Base-by-base conservation (phyloP, 2,113 vertebrate species). In the Lepus europaeus region DNA sequence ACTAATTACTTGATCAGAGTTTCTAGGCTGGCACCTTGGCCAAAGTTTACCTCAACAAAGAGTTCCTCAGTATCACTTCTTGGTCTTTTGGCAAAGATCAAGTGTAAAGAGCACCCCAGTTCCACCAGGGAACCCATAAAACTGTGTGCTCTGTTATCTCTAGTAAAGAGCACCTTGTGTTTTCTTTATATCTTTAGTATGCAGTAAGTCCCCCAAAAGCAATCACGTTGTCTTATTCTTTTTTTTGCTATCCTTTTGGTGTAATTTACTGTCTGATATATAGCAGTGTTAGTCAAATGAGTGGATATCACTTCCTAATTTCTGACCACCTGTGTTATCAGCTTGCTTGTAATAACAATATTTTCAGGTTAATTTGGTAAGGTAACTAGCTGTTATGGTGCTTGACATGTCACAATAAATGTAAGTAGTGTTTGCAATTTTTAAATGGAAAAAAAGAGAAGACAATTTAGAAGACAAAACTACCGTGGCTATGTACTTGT, bases 401-500 rank as follows among this genome's bases (percentile, higher is more conserved):
- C 45, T 93, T 91, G 33, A 76, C 19, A 81, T 95, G 22, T 72
- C 66, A 72, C 1, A 61, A 27, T 95, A 79, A 86, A 3, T n/a
- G 25, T 64, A 56, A 93, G 76, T 66, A 80, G 14, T 56, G 27
- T 69, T 70, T 90, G 12, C 9, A 59, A 59, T 91, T 91, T 94
- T 90, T 63, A 78, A 76, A 82, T 51, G 39, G 63, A 23, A 64
- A 61, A 39, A 12, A n/a, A 6, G 64, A 84, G 80, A 39, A 77
- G 49, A 69, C 12, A 79, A 36, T n/a, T 88, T 93, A 72, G 6
- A 81, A 92, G 81, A 87, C 61, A 96, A 93, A 92, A 68, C 79
- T 85, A 78, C 70, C 66, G 13, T 68, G 33, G 23, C 33, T 68
- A 49, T 51, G 25, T 69, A 36, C 19, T 90, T 82, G 31, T 86